phyloP scores from a whole-genome alignment of 2,797 vertebrate species.

The Nasua narica region DNA sequence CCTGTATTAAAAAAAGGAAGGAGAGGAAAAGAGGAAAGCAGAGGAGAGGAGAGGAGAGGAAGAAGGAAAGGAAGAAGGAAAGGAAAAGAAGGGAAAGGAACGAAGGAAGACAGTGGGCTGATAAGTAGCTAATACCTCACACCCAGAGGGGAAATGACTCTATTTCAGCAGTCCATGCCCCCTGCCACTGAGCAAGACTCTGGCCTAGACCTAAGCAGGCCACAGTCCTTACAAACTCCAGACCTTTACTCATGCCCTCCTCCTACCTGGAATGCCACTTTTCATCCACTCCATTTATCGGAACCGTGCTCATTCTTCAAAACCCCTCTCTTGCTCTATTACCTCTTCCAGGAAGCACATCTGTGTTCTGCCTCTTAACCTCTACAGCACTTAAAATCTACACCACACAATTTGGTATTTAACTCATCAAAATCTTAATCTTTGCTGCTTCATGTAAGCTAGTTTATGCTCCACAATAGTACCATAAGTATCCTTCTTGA shows the following conservation, averaged over 20 bases:
- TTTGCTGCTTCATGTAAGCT: neutral
- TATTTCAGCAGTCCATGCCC: neutral
- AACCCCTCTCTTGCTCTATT: neutral
- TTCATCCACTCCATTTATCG: neutral
- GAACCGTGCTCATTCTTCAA: slow-evolving; percentile 6
- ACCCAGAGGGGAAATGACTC: neutral
- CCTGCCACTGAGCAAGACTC: neutral
- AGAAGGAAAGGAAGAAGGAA: neutral
- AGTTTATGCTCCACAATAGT: neutral
- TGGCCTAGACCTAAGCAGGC: neutral
- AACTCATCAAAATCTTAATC: slow-evolving; percentile 1
- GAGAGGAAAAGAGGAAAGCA: neutral
- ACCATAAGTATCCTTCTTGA: neutral
- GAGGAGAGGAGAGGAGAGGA: neutral
- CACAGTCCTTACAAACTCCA: neutral
- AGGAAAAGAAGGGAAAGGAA: neutral
- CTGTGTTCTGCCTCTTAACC: neutral
- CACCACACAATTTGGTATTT: neutral
- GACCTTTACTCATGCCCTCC: neutral
- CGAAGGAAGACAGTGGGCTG: neutral
- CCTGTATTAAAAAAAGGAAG: neutral
- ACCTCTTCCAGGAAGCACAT: neutral
- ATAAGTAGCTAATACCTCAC: neutral
- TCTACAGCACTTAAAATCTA: neutral
- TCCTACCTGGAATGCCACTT: neutral